Evolutionary conservation across 2,888 invertebrate genomes (phyloP), one percentile per base, ranked within the genome.

Genomic region (Scaeva pyrastri): DNA sequence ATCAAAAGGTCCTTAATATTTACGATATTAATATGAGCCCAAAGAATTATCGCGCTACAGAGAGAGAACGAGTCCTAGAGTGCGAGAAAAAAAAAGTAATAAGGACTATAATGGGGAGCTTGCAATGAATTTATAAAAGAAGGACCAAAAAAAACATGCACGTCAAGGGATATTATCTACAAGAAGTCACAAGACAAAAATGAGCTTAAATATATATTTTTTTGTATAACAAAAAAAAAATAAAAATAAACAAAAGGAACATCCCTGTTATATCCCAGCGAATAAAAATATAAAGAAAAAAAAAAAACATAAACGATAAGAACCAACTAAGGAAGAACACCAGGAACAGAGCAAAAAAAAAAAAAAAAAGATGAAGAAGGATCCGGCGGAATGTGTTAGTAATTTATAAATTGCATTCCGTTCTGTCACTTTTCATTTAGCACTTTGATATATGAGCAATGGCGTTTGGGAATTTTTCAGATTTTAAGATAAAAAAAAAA

Each of bases 341-440:
- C 10, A 16, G 14, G n/a, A n/a, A n/a, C 2, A 23, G 31, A n/a
- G n/a, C n/a, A n/a, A n/a, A n/a, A n/a, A n/a, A 50, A 41, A 48
- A 56, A 36, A 48, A 76, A 45, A 4, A 39, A 19, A 36, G 64
- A 60, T 50, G 36, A 77, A 81, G 72, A 26, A 78, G 77, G 81
- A 81, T 77, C 81, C 77, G 74, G 86, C 77, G 74, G 86, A 82
- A 86, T 86, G 82, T 74, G 82, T 86, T 78, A 86, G 90, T 90
- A 91, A 91, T 91, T 90, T 91, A 91, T 90, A 91, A 90, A 90
- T 91, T 91, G 90, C 91, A 90, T 90, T 90, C 90, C 90, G 88
- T 90, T 90, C 90, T 90, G 90, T 89, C 90, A 90, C 90, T 90
- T 89, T 90, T 89, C 89, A 90, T 90, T 90, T 90, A 89, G 88